phyloP scores from a whole-genome alignment of 2,888 invertebrate species.

The Tholera decimalis region DNA sequence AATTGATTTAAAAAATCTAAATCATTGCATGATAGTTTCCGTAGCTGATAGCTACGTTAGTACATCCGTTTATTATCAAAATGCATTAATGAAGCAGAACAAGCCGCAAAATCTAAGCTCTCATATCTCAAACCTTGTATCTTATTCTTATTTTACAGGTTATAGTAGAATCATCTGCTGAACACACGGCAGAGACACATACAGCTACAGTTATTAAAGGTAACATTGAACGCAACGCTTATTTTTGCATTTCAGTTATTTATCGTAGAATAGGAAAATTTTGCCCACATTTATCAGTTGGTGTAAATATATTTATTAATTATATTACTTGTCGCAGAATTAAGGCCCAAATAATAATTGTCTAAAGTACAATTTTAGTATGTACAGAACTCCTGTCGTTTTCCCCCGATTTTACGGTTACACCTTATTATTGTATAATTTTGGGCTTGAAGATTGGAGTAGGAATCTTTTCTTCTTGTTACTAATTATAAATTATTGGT shows the following conservation, averaged over 20 bases:
- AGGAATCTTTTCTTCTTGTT: no score
- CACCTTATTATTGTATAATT: no score
- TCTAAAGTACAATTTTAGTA: no score
- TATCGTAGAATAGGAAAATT: background rate
- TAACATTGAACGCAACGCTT: constrained; percentile 55
- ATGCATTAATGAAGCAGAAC: background rate
- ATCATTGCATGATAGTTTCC: background rate
- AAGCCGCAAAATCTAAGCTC: background rate
- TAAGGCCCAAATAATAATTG: no score
- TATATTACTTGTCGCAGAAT: no score
- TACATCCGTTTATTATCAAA: background rate
- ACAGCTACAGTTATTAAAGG: constrained; percentile 80
- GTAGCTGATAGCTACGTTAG: background rate
- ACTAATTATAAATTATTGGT: constrained; percentile 23
- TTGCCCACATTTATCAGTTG: no score
- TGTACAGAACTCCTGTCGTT: no score
- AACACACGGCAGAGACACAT: constrained; percentile 77
- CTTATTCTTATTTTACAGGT: constrained; percentile 73
- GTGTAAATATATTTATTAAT: no score
- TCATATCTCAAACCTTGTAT: background rate
- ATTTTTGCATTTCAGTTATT: background rate
- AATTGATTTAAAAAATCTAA: no score
- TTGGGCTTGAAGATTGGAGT: no score
- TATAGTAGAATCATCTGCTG: constrained; percentile 76
- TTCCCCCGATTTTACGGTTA: no score